These are phyloP conservation scores for Chiloscyllium punctatum DNA, from an alignment of 2,797 vertebrate species.

Conservation along the genomic window DNA sequence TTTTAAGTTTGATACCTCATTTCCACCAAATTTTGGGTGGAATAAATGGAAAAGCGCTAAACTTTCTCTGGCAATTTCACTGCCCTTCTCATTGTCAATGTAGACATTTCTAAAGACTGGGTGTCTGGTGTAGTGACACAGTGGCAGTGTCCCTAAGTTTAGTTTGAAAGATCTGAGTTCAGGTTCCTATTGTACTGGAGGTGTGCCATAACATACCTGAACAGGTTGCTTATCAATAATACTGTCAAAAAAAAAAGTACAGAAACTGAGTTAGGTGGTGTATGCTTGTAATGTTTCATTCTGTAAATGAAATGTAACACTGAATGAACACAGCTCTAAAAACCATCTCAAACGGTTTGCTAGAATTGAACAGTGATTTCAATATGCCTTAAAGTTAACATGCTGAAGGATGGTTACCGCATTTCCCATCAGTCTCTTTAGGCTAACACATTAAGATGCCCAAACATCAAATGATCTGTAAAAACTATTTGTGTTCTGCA, in stretches of 20 bases:
- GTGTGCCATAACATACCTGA: too few relatives aligned
- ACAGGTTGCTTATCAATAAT: too few relatives aligned
- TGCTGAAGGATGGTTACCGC: neutral
- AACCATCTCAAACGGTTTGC: too few relatives aligned
- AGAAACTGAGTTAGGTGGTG: neutral
- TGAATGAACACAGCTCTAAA: too few relatives aligned
- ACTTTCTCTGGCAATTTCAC: neutral
- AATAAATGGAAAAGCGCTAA: neutral
- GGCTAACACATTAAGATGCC: neutral
- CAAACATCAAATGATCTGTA: neutral
- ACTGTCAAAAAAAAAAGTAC: neutral
- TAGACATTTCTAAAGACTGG: neutral
- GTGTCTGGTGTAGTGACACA: too few relatives aligned
- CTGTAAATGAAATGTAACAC: too few relatives aligned
- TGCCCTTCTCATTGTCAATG: neutral
- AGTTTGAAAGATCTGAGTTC: too few relatives aligned
- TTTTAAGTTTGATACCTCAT: neutral
- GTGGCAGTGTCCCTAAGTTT: too few relatives aligned
- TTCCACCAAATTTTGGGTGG: neutral
- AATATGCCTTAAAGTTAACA: neutral
- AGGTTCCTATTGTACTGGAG: too few relatives aligned
- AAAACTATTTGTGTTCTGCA: neutral
- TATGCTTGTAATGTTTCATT: too few relatives aligned
- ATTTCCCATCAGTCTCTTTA: neutral
- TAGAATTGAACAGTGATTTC: neutral